These are phyloP conservation scores for Lates calcarifer DNA, from an alignment of 2,113 vertebrate genomes.

Conservation along the genomic window DNA sequence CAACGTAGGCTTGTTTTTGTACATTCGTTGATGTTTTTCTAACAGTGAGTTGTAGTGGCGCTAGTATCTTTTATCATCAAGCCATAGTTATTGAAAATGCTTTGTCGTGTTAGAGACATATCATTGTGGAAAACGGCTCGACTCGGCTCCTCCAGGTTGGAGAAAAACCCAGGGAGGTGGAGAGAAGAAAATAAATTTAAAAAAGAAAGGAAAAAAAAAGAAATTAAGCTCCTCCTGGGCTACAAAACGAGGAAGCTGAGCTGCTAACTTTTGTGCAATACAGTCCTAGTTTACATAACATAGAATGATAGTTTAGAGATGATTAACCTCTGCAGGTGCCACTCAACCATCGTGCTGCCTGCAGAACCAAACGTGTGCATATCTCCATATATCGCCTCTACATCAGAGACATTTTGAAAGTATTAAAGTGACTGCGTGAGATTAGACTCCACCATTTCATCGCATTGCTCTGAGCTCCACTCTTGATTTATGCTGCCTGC, in stretches of 20 bases:
- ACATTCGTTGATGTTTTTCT: slow-evolving; percentile 75
- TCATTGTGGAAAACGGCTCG: slow-evolving; percentile 66
- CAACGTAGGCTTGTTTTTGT: slow-evolving; percentile 71
- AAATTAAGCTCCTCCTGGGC: slow-evolving; percentile 36
- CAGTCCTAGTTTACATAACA: slow-evolving; percentile 80
- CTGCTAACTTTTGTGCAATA: slow-evolving; percentile 82
- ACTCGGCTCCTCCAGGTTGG: slow-evolving; percentile 62
- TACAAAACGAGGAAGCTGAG: slow-evolving; percentile 67
- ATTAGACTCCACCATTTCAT: slow-evolving; percentile 78
- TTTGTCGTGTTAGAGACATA: slow-evolving; percentile 75
- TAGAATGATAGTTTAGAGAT: slow-evolving; percentile 58
- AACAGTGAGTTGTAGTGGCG: slow-evolving; percentile 73
- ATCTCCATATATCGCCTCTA: slow-evolving; percentile 61
- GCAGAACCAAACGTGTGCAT: slow-evolving; percentile 67
- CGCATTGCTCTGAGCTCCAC: slow-evolving; percentile 82
- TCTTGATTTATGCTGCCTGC: slow-evolving; percentile 88
- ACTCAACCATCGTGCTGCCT: slow-evolving; percentile 35
- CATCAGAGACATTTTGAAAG: slow-evolving; percentile 68
- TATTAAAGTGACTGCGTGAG: slow-evolving; percentile 67
- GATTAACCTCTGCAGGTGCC: slow-evolving; percentile 54
- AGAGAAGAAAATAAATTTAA: not conserved
- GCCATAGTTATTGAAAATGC: slow-evolving; percentile 67
- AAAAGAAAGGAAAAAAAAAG: not conserved
- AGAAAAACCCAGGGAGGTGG: slow-evolving; percentile 28
- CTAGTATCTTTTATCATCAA: slow-evolving; percentile 74